Evolutionary conservation across 2,888 invertebrate genomes (phyloP).

Genomic region (Eurytoma californica): DNA sequence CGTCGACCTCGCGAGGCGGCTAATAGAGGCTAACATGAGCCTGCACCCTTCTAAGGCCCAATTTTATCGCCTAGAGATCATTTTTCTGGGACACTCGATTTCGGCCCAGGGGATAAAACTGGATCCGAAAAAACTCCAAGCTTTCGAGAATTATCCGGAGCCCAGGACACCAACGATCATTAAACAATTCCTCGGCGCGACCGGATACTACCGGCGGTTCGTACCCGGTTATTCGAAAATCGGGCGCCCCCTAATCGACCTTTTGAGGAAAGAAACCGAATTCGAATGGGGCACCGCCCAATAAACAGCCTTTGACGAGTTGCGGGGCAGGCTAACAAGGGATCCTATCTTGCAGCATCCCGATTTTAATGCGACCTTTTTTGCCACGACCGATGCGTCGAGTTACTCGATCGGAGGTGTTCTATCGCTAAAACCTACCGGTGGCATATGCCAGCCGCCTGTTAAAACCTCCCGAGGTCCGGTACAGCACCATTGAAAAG

Average conservation of each 20-base stretch:
- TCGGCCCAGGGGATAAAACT: not conserved
- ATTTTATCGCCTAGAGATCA: not conserved
- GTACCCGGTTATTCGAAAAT: not conserved
- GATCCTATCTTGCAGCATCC: not conserved
- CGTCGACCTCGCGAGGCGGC: not conserved
- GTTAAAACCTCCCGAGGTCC: too few relatives aligned
- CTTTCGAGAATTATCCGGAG: not conserved
- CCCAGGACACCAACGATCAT: not conserved
- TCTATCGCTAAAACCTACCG: not conserved
- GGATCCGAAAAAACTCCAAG: not conserved
- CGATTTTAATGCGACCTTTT: not conserved
- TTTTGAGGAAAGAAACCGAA: not conserved
- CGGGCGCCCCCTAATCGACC: not conserved
- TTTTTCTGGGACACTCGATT: not conserved
- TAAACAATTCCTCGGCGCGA: not conserved
- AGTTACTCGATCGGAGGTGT: not conserved
- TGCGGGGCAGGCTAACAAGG: not conserved
- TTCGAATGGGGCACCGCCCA: not conserved
- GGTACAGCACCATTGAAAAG: too few relatives aligned
- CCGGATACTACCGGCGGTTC: constrained; percentile 4
- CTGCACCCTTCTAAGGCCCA: too few relatives aligned
- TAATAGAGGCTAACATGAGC: too few relatives aligned
- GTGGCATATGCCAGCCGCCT: not conserved
- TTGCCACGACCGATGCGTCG: not conserved
- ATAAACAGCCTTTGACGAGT: not conserved